Evolutionary conservation across 2,113 vertebrate species (phyloP).

Genomic region (Semicossyphus pulcher): DNA sequence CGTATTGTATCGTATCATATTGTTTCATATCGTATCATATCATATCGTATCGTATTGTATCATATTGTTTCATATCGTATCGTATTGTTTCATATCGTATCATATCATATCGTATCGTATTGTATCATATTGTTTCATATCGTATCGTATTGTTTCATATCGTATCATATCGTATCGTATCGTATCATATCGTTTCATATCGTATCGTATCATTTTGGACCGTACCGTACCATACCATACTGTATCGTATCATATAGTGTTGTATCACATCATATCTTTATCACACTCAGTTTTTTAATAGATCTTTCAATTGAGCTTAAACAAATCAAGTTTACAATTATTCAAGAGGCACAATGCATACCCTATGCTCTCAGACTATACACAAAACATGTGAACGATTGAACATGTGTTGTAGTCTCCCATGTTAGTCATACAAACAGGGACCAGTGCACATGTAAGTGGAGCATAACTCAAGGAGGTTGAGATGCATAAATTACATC

Average conservation of each 20-base stretch:
- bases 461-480: neutral
- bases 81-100: neutral
- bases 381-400: neutral
- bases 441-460: slow-evolving; percentile 7
- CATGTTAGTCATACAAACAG: neutral
- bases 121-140: too few species aligned
- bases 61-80: neutral
- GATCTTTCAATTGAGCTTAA: too few species aligned
- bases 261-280: too few species aligned
- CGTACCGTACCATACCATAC: too few species aligned
- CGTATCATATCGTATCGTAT: too few species aligned
- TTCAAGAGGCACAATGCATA: neutral
- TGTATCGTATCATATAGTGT: too few species aligned
- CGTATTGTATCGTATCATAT: neutral
- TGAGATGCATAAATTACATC: slow-evolving; percentile 12
- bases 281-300: too few species aligned
- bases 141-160: too few species aligned
- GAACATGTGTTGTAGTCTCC: neutral
- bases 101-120: too few species aligned
- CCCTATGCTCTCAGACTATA: neutral
- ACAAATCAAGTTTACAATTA: neutral
- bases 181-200: too few species aligned
- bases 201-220: too few species aligned
- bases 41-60: neutral
- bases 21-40: too few species aligned